phyloP scores from a whole-genome alignment of 2,888 invertebrate genomes.

The Troides aeacus region DNA sequence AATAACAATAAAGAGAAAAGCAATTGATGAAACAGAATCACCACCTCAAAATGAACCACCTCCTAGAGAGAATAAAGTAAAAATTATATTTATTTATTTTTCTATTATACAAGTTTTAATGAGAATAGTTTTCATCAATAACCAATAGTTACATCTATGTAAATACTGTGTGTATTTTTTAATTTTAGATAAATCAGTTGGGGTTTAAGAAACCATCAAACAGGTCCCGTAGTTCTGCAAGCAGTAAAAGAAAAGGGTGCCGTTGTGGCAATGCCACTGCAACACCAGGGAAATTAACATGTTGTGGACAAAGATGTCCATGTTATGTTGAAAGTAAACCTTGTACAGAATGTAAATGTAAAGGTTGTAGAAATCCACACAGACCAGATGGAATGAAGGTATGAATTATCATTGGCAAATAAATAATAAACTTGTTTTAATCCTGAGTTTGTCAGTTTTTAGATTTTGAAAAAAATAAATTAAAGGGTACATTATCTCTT shows the following conservation, averaged over 20 bases:
- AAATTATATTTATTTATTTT: slow-evolving; percentile 5
- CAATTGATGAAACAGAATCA: slow-evolving; percentile 78
- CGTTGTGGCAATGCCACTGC: slow-evolving; percentile 95
- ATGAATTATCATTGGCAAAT: slow-evolving; percentile 22
- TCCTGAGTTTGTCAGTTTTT: no score
- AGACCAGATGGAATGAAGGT: slow-evolving; percentile 90
- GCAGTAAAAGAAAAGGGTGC: slow-evolving; percentile 86
- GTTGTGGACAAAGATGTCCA: slow-evolving; percentile 95
- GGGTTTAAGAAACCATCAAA: slow-evolving; percentile 75
- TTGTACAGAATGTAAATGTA: slow-evolving; percentile 94
- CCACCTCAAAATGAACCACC: slow-evolving; percentile 58
- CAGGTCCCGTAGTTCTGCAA: slow-evolving; percentile 65
- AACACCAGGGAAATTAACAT: slow-evolving; percentile 93
- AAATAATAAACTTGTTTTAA: no score
- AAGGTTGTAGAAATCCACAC: slow-evolving; percentile 95
- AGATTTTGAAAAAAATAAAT: no score
- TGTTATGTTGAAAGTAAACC: slow-evolving; percentile 95
- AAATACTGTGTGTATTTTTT: slow-evolving; percentile 35
- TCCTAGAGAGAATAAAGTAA: slow-evolving; percentile 68
- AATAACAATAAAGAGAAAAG: slow-evolving; percentile 90
- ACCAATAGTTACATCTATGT: neutral
- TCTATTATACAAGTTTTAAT: neutral
- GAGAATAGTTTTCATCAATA: no score
- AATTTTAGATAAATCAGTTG: slow-evolving; percentile 62
- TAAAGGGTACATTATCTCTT: no score